Base-by-base conservation (phyloP, 2,797 vertebrate genomes). In the Eospalax fontanierii region DNA sequence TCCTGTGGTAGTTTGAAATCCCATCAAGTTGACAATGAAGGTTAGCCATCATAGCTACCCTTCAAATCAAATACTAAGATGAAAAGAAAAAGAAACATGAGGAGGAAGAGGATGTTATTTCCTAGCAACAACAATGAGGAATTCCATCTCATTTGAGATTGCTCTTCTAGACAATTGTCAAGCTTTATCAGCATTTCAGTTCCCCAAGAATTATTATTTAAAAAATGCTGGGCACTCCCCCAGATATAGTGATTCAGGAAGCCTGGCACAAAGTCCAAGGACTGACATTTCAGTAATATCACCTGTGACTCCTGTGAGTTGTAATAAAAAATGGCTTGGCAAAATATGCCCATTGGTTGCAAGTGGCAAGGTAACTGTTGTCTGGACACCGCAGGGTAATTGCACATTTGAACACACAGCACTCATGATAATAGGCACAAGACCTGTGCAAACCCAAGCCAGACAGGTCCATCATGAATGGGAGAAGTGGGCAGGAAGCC, bases 71-170 rank as follows among this genome's bases (percentile, higher is more conserved):
- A 88, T 46, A 59, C 6, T 46, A 50, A 71, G 16, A 63, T 24
- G 0, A 57, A 74, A 86, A 18, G 50, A 38, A 59, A 86, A 30
- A 88, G 46, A 10, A 54, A 15, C 16, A 12, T 28, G 57, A 93
- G 7, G 18, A 63, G 38, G 35, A 8, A 83, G 4, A 59, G 74
- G 61, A 40, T 73, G 7, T 9, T 70, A 87, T 75, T 91, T 93
- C 24, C 68, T 87, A 87, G n/a, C 38, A 81, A 87, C 26, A 85
- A 92, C 75, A 76, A 68, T 54, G 14, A 61, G 54, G n/a, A 50
- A 59, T 28, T 81, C 90, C 70, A 78, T 78, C 80, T 57, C 38
- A 80, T 2, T 3, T 33, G 40, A 46, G 91, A 66, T 3, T 75
- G 35, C 33, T 91, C 35, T 30, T 89, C 16, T 63, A 28, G 46